Percentiles rank a stretch among this genome's conserved stretches.
These are phyloP conservation scores for Listrodromus nycthemerus DNA, from an alignment of 2,888 invertebrate genomes.

Conservation along the genomic window DNA sequence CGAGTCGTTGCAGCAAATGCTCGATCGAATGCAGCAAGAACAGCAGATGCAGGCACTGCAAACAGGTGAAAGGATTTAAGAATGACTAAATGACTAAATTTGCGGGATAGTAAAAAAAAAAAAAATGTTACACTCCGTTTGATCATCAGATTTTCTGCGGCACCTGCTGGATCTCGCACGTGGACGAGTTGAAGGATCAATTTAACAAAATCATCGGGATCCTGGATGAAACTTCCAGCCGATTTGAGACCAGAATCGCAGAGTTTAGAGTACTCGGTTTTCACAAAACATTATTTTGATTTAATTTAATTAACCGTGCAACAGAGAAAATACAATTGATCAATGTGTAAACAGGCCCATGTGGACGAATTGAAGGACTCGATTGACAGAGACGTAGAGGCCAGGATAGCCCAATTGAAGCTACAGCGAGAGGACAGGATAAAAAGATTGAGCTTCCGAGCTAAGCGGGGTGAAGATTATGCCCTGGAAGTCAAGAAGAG, in stretches of 20 bases:
- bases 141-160: constrained; percentile 86
- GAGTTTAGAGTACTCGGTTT: constrained; percentile 85
- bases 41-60: constrained; percentile 87
- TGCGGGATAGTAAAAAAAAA: too few species aligned
- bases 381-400: constrained; percentile 85
- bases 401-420: constrained; percentile 85
- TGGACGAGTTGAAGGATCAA: constrained; percentile 87
- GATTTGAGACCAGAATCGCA: constrained; percentile 86
- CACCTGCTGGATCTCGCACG: constrained; percentile 87
- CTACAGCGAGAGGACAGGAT: constrained; percentile 85
- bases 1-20: constrained; percentile 82
- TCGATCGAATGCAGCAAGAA: constrained; percentile 79
- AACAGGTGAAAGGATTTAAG: constrained; percentile 84
- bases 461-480: constrained; percentile 84
- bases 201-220: constrained; percentile 86
- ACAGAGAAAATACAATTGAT: not conserved
- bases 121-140: not conserved
- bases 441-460: constrained; percentile 84
- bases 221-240: constrained; percentile 85
- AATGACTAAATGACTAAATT: not conserved
- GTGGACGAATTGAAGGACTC: constrained; percentile 86
- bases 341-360: constrained; percentile 83
- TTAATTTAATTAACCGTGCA: not conserved
- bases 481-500: constrained; percentile 85
- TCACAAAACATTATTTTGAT: not conserved